phyloP scores from a whole-genome alignment of 2,888 invertebrate species.

The Chrysotoxum bicinctum region DNA sequence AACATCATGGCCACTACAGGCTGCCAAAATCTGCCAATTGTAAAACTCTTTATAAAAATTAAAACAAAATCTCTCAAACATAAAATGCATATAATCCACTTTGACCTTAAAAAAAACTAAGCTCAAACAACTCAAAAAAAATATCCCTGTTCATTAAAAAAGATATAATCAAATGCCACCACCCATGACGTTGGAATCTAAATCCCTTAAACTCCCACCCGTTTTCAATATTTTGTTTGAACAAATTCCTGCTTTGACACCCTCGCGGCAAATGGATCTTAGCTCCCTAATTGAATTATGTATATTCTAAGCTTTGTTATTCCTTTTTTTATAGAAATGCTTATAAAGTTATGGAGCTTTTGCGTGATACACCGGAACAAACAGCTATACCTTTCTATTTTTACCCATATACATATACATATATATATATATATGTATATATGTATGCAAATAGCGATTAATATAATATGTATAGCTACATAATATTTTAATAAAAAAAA shows the following conservation, averaged over 20 bases:
- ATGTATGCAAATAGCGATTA: background rate
- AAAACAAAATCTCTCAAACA: background rate
- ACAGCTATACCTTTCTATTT: slow-evolving; percentile 6
- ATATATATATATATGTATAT: background rate
- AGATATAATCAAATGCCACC: background rate
- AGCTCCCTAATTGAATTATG: slow-evolving; percentile 53
- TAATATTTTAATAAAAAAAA: slow-evolving; percentile 6
- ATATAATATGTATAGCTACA: slow-evolving; percentile 2
- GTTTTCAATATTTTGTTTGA: slow-evolving; percentile 26
- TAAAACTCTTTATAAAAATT: too few relatives aligned
- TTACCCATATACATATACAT: background rate
- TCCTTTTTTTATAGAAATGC: slow-evolving; percentile 5
- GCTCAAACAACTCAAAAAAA: background rate
- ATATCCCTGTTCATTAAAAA: background rate
- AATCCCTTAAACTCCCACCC: background rate
- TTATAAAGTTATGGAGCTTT: slow-evolving; percentile 23
- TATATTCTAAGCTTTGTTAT: background rate
- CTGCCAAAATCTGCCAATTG: too few relatives aligned
- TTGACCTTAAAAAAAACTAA: background rate
- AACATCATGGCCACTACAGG: too few relatives aligned
- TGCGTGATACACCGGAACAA: slow-evolving; percentile 52
- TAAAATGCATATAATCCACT: background rate
- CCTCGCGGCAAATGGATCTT: background rate
- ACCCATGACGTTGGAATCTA: background rate
- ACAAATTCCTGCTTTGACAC: slow-evolving; percentile 26